Evolutionary conservation across 1,140 invertebrate species (phyloP).

Genomic region (Zeugodacus cucurbitae): DNA sequence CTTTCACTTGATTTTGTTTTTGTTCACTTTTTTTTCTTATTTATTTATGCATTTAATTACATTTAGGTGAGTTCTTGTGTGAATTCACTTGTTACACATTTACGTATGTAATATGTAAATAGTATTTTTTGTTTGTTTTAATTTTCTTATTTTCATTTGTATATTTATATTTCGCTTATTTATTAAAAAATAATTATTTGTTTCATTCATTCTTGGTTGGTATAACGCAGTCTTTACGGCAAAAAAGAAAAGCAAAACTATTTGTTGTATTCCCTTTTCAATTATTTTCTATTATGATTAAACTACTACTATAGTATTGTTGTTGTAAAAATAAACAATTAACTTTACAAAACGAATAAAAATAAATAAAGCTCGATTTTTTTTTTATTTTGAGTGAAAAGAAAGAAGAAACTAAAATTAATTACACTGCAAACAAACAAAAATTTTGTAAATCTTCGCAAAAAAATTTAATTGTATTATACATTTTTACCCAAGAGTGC

Average conservation of each 20-base stretch:
- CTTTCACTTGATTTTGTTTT: neutral
- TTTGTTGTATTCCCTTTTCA: constrained; percentile 30
- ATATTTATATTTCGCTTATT: neutral
- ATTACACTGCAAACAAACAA: neutral
- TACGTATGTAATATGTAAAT: neutral
- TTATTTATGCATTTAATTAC: neutral
- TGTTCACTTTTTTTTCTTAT: neutral
- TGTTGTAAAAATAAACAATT: constrained; percentile 24
- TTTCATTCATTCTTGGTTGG: constrained; percentile 60
- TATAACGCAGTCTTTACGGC: constrained; percentile 66
- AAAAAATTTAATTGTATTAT: neutral
- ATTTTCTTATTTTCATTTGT: neutral
- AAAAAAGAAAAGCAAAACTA: constrained; percentile 62
- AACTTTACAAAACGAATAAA: neutral
- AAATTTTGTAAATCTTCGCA: neutral
- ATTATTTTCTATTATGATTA: constrained; percentile 5
- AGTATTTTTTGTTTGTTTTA: constrained; percentile 26
- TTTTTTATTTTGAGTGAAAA: neutral
- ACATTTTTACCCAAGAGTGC: neutral
- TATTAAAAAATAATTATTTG: constrained; percentile 31
- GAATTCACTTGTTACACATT: neutral
- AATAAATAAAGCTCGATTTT: constrained; percentile 23
- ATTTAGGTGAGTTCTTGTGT: neutral
- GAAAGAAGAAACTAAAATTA: neutral
- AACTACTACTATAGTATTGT: constrained; percentile 1